A percentile compares a stretch with the other conserved stretches of the same genome.
phyloP scores from a whole-genome alignment of 2,113 vertebrate genomes.

The Cyprinodon tularosa region DNA sequence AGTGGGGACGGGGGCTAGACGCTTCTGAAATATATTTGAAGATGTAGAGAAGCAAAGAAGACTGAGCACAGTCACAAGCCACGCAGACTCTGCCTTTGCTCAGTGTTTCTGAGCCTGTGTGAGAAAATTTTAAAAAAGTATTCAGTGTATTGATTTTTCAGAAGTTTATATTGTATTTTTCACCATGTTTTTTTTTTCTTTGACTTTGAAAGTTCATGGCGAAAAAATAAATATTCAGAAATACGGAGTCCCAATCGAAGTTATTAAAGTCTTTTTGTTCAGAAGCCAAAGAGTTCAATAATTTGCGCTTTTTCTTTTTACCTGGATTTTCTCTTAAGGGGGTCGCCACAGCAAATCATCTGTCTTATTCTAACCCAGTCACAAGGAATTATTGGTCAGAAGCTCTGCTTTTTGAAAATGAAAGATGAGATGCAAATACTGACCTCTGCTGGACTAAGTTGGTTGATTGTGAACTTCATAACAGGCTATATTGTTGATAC shows the following conservation, averaged over 20 bases:
- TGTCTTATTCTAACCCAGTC: no score
- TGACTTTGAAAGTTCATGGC: conserved; percentile 73
- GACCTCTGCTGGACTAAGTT: conserved; percentile 25
- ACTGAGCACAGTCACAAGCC: conserved; percentile 59
- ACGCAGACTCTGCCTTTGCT: conserved; percentile 61
- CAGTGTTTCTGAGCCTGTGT: conserved; percentile 71
- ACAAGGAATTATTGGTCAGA: not conserved
- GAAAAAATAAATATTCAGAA: conserved; percentile 76
- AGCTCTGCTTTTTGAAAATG: not conserved
- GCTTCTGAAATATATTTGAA: conserved; percentile 66
- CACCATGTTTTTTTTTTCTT: conserved; percentile 67
- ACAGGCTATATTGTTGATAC: not conserved
- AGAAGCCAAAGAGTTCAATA: not conserved
- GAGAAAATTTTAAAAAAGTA: conserved; percentile 55
- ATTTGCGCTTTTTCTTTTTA: no score
- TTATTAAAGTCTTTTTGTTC: conserved; percentile 19
- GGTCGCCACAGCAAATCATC: no score
- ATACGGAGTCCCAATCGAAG: conserved; percentile 26
- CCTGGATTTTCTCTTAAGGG: no score
- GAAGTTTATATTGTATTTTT: conserved; percentile 83
- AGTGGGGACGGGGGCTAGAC: conserved; percentile 26
- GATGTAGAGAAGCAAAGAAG: conserved; percentile 54
- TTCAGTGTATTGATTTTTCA: conserved; percentile 77
- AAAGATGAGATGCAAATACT: not conserved
- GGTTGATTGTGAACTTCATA: not conserved